phyloP scores from a whole-genome alignment of 2,113 vertebrate genomes.

The Bettongia penicillata region DNA sequence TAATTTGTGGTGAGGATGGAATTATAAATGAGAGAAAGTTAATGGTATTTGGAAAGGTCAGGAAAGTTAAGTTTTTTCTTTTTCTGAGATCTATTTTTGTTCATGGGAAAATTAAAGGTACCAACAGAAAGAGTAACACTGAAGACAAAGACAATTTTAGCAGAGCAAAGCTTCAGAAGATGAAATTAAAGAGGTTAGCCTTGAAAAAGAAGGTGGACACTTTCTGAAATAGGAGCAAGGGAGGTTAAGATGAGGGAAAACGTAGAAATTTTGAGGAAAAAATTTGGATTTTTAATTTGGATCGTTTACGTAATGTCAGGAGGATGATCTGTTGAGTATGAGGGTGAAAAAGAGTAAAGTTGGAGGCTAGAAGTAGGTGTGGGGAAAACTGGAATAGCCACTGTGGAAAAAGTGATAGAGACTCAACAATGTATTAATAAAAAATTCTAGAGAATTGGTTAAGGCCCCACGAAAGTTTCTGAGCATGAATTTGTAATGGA shows the following conservation, averaged over 20 bases:
- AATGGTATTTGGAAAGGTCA: not conserved
- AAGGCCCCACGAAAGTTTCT: not conserved
- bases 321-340: not conserved
- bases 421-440: not conserved
- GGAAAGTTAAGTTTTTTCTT: not conserved
- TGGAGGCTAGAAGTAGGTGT: not conserved
- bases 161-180: not conserved
- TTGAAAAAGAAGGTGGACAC: not conserved
- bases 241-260: not conserved
- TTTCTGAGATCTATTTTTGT: not conserved
- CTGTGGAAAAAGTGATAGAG: not conserved
- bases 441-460: not conserved
- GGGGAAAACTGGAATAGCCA: not conserved
- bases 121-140: not conserved
- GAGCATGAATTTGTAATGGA: not conserved
- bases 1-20: not conserved
- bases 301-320: not conserved
- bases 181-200: not conserved
- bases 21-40: not conserved
- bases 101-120: not conserved
- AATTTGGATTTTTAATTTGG: not conserved
- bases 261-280: not conserved
- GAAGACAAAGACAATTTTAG: not conserved
- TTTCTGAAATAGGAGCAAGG: not conserved
- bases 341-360: not conserved